Base-by-base conservation (phyloP, 2,113 vertebrate species). In the Caranx melampygus region DNA sequence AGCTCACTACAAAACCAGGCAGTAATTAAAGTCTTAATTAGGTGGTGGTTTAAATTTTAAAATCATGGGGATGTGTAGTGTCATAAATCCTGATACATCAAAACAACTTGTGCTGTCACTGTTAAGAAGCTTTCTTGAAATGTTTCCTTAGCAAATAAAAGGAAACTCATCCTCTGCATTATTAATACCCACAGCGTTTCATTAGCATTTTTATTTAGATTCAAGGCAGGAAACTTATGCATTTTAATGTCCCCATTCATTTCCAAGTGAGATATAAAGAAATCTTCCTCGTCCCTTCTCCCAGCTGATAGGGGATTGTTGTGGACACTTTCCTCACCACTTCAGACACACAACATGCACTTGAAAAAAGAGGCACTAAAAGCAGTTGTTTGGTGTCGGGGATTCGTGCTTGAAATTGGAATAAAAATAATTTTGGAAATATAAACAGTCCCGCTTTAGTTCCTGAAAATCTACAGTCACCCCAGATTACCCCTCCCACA, bases 161-260 rank as follows among this genome's bases (percentile, higher is more conserved):
- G 44, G 44, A 67, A 87, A 67, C 59, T 45, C 55, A 6, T 83
- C 76, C 49, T 42, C 37, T 79, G 65, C 88, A 80, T 88, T 87
- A 88, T 92, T 92, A 90, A 92, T 88, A 84, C 83, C 85, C 78
- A 65, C 75, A 52, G 82, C 11, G 60, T 81, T 83, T 84, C 83
- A 87, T 92, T 89, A 87, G 88, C 88, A 91, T 94, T 92, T 90
- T 76, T 85, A 89, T 89, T 94, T 87, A 78, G 81, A 93, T 88
- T 86, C 80, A 60, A 87, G 80, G 85, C 85, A 87, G 85, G 84
- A 83, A 88, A 78, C 55, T 75, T 90, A 84, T 87, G 89, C 89
- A 92, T 94, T 92, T 91, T 88, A 92, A 92, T 92, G 85, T 72
- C 75, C 44, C 3, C 42, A 69, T 87, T 79, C 61, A 83, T 90